Evolutionary conservation across 2,113 vertebrate species (phyloP), one percentile per base, ranked within the genome.

Genomic region (Naja naja): DNA sequence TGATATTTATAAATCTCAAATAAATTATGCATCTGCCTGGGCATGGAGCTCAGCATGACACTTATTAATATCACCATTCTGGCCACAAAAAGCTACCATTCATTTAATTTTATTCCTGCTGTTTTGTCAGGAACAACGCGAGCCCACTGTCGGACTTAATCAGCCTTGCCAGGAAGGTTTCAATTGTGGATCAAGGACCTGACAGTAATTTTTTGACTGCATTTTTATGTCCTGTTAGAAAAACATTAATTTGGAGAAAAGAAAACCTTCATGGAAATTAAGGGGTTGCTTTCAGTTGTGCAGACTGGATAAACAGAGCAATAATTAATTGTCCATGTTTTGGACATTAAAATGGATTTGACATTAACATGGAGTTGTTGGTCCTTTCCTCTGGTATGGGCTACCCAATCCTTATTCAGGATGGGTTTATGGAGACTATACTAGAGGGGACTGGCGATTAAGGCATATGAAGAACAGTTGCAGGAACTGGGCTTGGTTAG

Each of bases 11-110:
- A 97, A 97, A 95, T 94, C 94, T 92, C 0, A 93, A 49, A 95
- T 96, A 96, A 96, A 95, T 96, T 95, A 96, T 96, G 95, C 97
- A 96, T 92, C 94, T 96, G 95, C 58, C 90, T 88, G 94, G 85
- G 92, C 94, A 69, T 23, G 30, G 93, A 94, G 91, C 95, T 94
- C 96, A 92, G 96, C 89, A 0, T 92, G 97, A 96, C 94, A 87
- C 95, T 96, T 96, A 96, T 96, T 95, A 94, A 95, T 94, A 93
- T 93, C 52, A 39, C 95, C 95, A 94, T 91, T 94, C 91, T 0
- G 0, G 93, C 58, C 92, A 56, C 93, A 92, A 89, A 88, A 93
- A 91, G 89, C 92, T 18, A 43, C 90, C 87, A 47, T 94, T 96
- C 96, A 91, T 90, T 88, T 92, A 54, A 0, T 92, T 96, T 93